phyloP scores from a whole-genome alignment of 2,888 invertebrate species.

The Drosophila nr. medialis region DNA sequence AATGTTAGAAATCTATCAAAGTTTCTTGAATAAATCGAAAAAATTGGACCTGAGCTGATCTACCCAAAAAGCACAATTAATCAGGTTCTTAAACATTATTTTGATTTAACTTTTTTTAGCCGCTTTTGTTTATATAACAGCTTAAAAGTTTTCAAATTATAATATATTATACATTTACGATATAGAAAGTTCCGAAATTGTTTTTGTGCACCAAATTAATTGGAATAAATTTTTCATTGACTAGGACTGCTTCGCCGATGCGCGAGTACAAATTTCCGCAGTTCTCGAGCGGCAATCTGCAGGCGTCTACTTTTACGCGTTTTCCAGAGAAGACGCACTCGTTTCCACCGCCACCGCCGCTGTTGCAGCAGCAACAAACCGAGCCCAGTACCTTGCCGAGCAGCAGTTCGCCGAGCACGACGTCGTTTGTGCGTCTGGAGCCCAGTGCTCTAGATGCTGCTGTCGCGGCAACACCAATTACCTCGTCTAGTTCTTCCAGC shows the following conservation, averaged over 20 bases:
- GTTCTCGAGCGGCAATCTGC: constrained; percentile 71
- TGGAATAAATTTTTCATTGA: neutral
- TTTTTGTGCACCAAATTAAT: neutral
- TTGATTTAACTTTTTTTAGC: neutral
- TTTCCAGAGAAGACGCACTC: constrained; percentile 81
- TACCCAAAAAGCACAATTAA: neutral
- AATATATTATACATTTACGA: neutral
- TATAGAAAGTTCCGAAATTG: neutral
- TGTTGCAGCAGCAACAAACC: constrained; percentile 37
- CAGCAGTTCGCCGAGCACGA: constrained; percentile 63
- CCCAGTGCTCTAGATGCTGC: constrained; percentile 80
- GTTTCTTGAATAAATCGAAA: neutral
- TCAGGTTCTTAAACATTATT: neutral
- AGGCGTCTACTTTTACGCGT: constrained; percentile 78
- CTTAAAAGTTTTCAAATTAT: neutral
- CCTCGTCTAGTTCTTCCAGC: constrained; percentile 59
- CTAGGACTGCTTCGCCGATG: constrained; percentile 72
- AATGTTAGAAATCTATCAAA: neutral
- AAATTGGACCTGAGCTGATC: neutral
- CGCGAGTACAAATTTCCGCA: constrained; percentile 82
- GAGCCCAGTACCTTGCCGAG: constrained; percentile 62
- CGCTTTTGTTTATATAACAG: neutral
- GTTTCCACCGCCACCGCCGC: constrained; percentile 77
- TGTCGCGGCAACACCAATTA: constrained; percentile 55
- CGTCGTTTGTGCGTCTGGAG: constrained; percentile 77